phyloP scores from a whole-genome alignment of 2,113 vertebrate genomes.

The Platysternon megacephalum region DNA sequence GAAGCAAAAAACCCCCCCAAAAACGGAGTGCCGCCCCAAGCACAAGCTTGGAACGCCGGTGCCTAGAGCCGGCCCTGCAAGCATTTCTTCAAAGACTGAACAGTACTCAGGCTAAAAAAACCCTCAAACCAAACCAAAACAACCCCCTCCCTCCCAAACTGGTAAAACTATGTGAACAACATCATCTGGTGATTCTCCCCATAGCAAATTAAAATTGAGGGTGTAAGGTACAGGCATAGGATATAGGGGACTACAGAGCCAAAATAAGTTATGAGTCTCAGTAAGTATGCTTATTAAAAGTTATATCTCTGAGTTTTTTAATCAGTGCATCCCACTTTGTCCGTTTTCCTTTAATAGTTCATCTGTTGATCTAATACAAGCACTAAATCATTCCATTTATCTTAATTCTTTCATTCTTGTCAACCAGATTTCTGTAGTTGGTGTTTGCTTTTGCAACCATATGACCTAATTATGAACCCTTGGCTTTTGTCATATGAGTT shows the following conservation, averaged over 20 bases:
- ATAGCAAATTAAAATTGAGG: neutral
- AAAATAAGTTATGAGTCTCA: slow-evolving; percentile 31
- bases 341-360: neutral
- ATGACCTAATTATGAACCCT: neutral
- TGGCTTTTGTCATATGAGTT: neutral
- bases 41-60: too few relatives aligned
- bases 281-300: slow-evolving; percentile 39
- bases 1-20: too few relatives aligned
- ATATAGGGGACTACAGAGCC: neutral
- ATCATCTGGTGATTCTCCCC: neutral
- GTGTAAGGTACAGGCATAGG: slow-evolving; percentile 7
- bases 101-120: neutral
- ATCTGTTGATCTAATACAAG: slow-evolving; percentile 15
- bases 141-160: too few relatives aligned
- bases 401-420: neutral
- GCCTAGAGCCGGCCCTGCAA: neutral
- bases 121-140: too few relatives aligned
- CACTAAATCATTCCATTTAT: neutral
- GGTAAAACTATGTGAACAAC: neutral
- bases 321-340: neutral
- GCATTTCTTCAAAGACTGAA: slow-evolving; percentile 22
- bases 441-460: neutral
- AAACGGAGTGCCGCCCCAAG: too few relatives aligned
- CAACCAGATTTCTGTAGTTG: neutral
- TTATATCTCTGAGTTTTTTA: slow-evolving; percentile 36